Evolutionary conservation across 2,888 invertebrate genomes (phyloP).

Genomic region (Hypena proboscidalis): DNA sequence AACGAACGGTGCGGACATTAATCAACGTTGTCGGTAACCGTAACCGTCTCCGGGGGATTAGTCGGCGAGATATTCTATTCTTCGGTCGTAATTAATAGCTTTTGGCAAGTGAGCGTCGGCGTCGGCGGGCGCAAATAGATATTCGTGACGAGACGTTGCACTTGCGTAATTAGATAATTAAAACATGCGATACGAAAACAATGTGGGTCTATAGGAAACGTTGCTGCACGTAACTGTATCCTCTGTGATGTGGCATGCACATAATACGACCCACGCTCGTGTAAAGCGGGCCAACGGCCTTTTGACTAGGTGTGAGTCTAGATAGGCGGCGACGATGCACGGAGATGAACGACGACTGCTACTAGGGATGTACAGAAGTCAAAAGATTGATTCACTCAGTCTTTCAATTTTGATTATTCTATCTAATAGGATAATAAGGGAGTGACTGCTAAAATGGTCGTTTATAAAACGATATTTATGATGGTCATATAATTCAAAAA

Average conservation of each 20-base stretch:
- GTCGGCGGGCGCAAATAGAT: conserved; percentile 69
- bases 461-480: too few species aligned
- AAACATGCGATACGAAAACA: conserved; percentile 66
- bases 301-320: conserved; percentile 59
- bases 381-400: too few species aligned
- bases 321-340: conserved; percentile 51
- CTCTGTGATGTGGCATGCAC: conserved; percentile 59
- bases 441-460: too few species aligned
- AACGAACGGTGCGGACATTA: conserved; percentile 77
- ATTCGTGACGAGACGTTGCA: conserved; percentile 67
- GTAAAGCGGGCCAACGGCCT: conserved; percentile 74
- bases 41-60: conserved; percentile 81
- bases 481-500: too few species aligned
- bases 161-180: conserved; percentile 76
- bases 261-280: conserved; percentile 71
- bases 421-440: too few species aligned
- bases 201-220: conserved; percentile 66
- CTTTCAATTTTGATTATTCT: too few species aligned
- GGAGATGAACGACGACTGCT: conserved; percentile 53
- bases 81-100: conserved; percentile 81
- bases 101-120: conserved; percentile 80
- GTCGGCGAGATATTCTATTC: conserved; percentile 82
- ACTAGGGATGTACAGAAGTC: too few species aligned
- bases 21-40: conserved; percentile 82
- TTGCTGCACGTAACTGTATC: conserved; percentile 65